phyloP scores from a whole-genome alignment of 1,140 invertebrate genomes.

The Atopsyche davidsoni region DNA sequence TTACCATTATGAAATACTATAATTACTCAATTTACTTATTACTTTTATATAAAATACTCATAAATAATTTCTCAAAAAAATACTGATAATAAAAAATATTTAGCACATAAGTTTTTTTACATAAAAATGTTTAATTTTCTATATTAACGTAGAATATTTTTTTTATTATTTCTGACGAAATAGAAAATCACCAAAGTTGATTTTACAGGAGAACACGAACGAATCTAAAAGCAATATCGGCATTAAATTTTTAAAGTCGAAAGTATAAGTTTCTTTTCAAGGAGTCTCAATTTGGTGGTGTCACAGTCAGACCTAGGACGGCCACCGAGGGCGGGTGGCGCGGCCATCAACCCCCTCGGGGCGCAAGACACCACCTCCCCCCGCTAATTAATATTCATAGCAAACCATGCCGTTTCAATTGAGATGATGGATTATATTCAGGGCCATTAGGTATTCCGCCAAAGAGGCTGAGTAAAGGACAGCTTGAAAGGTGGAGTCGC shows the following conservation, averaged over 20 bases:
- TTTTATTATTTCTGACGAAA: too few relatives aligned
- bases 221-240: not conserved
- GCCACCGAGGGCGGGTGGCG: slow-evolving; percentile 1
- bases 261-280: not conserved
- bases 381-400: slow-evolving; percentile 18
- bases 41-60: too few relatives aligned
- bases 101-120: too few relatives aligned
- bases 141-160: too few relatives aligned
- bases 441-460: slow-evolving; percentile 3
- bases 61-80: too few relatives aligned
- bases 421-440: slow-evolving; percentile 13
- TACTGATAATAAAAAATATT: too few relatives aligned
- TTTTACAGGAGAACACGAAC: not conserved
- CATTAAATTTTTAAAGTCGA: not conserved
- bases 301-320: not conserved
- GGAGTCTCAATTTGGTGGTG: not conserved
- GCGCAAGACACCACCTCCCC: slow-evolving; percentile 6
- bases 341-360: too few relatives aligned
- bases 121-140: too few relatives aligned
- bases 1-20: too few relatives aligned
- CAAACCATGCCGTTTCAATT: slow-evolving; percentile 11
- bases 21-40: too few relatives aligned
- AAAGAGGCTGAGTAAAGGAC: not conserved
- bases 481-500: not conserved
- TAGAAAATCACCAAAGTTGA: too few relatives aligned